phyloP scores from a whole-genome alignment of 2,113 vertebrate species.

The Ornithorhynchus anatinus region DNA sequence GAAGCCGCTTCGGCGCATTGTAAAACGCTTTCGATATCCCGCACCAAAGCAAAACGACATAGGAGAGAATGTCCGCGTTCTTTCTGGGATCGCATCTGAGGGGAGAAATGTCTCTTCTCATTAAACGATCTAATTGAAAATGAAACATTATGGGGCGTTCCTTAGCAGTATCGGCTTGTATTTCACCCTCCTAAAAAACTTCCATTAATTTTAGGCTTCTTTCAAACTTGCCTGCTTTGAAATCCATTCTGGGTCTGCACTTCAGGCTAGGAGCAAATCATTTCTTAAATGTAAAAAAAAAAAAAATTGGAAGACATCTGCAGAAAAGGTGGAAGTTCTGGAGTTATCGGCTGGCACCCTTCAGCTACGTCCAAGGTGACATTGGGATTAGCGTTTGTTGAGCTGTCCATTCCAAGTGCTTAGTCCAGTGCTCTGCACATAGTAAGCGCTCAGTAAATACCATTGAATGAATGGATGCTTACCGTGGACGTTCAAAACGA shows the following conservation, averaged over 20 bases:
- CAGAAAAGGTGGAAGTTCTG: not conserved
- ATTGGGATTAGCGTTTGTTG: too few relatives aligned
- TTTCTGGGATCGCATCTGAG: constrained; percentile 37
- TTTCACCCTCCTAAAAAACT: not conserved
- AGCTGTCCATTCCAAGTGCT: too few relatives aligned
- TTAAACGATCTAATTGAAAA: constrained; percentile 31
- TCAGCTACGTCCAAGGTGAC: too few relatives aligned
- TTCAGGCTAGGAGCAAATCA: not conserved
- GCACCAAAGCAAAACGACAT: not conserved
- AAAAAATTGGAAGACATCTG: not conserved
- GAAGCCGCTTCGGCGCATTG: not conserved
- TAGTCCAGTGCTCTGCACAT: too few relatives aligned
- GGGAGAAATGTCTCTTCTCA: constrained; percentile 1
- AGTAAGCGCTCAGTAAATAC: too few relatives aligned
- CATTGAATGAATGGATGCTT: too few relatives aligned
- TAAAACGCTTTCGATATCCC: not conserved
- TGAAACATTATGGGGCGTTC: not conserved
- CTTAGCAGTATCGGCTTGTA: not conserved
- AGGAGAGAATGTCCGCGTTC: not conserved
- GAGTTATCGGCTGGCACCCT: not conserved
- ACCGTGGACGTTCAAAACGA: too few relatives aligned
- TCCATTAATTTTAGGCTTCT: not conserved
- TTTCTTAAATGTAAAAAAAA: not conserved
- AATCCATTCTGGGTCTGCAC: not conserved
- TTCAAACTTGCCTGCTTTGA: not conserved